These are phyloP conservation scores for Magallana nippona DNA, from an alignment of 2,888 invertebrate species.

Conservation along the genomic window DNA sequence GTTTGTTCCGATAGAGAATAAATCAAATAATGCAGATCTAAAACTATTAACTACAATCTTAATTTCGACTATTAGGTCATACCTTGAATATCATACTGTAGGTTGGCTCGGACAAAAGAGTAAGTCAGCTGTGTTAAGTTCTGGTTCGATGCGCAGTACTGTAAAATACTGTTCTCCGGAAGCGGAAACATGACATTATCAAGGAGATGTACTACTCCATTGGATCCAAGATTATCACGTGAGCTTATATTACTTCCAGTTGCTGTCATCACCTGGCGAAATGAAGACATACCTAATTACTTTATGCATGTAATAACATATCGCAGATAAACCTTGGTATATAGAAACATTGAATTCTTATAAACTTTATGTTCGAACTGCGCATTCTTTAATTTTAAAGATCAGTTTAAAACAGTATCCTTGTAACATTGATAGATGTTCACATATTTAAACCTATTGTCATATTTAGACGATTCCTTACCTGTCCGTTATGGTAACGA, in stretches of 20 bases:
- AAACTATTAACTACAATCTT: too few species aligned
- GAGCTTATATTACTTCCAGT: conserved; percentile 42
- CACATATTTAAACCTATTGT: too few species aligned
- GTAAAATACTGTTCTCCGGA: conserved; percentile 41
- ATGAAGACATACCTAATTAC: too few species aligned
- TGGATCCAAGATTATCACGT: conserved; percentile 40
- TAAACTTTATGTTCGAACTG: too few species aligned
- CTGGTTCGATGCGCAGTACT: conserved; percentile 44
- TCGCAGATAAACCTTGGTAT: too few species aligned
- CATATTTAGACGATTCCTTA: conserved; percentile 21
- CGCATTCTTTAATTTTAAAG: too few species aligned
- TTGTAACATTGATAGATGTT: too few species aligned
- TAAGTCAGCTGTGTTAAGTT: conserved; percentile 48
- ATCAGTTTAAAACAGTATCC: too few species aligned
- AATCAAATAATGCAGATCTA: too few species aligned
- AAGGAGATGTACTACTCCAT: conserved; percentile 49
- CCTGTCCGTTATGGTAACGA: conserved; percentile 49
- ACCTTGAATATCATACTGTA: conserved; percentile 46
- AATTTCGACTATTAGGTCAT: not conserved
- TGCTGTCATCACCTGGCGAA: conserved; percentile 44
- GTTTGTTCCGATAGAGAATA: too few species aligned
- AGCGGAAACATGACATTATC: conserved; percentile 48
- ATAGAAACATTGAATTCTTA: too few species aligned
- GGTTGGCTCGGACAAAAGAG: conserved; percentile 44
- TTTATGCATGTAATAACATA: not conserved